Evolutionary conservation across 2,797 vertebrate genomes (phyloP).

Genomic region (Sylvilagus floridanus): DNA sequence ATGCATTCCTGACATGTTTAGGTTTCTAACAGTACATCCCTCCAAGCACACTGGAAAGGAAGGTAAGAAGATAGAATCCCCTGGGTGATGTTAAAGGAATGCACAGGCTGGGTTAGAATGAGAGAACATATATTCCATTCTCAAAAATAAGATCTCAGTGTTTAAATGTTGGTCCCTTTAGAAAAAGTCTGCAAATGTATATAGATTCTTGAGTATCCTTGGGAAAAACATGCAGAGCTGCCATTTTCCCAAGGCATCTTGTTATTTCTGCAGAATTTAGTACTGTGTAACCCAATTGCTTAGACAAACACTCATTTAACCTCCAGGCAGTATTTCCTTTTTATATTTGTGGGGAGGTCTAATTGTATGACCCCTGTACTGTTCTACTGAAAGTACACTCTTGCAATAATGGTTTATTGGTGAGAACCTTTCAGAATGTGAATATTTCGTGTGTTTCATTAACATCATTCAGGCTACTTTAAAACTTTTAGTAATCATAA

Average conservation of each 20-base stretch:
- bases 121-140: neutral
- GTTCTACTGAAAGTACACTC: neutral
- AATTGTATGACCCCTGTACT: neutral
- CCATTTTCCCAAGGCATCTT: constrained; percentile 54
- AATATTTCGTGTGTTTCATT: neutral
- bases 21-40: constrained; percentile 4
- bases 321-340: constrained; percentile 35
- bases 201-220: neutral
- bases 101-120: neutral
- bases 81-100: constrained; percentile 51
- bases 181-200: neutral
- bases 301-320: constrained; percentile 52
- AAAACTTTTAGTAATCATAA: constrained; percentile 25
- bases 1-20: constrained; percentile 50
- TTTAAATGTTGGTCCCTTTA: constrained; percentile 54
- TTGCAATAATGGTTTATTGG: neutral
- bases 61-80: neutral
- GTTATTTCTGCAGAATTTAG: constrained; percentile 51
- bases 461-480: constrained; percentile 39
- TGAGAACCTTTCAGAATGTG: constrained; percentile 29
- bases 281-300: constrained; percentile 47
- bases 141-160: constrained; percentile 20
- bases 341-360: constrained; percentile 16
- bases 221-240: neutral
- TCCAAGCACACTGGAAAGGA: constrained; percentile 23